Conservation (phyloP, 2,797 vertebrate genomes). For the Pantherophis vulpinus region DNA sequence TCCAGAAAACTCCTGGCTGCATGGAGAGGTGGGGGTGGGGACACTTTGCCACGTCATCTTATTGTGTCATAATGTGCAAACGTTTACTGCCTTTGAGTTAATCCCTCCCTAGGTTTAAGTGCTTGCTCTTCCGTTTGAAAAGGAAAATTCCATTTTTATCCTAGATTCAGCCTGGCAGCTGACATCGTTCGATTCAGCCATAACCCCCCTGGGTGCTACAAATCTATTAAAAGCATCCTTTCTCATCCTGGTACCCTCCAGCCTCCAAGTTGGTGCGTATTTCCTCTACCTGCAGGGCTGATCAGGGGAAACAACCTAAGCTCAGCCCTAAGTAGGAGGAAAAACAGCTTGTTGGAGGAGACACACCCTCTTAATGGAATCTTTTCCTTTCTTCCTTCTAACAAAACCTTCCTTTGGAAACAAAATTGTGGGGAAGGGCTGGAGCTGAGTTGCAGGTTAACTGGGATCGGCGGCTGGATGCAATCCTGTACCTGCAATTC, state of each 20-base stretch:
- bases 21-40: rapidly evolving
- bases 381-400: neutral
- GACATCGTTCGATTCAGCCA: neutral
- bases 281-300: neutral
- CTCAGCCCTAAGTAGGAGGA: neutral
- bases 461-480: neutral
- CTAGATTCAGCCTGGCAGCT: neutral
- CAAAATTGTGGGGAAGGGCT: neutral
- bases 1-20: neutral
- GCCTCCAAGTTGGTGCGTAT: neutral
- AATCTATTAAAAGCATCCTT: neutral
- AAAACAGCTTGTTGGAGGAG: neutral
- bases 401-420: neutral
- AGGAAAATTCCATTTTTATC: neutral
- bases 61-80: neutral
- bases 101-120: neutral
- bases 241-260: neutral
- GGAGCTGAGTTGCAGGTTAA: neutral
- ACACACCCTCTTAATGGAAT: neutral
- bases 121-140: neutral
- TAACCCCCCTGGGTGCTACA: neutral
- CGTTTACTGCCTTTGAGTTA: neutral
- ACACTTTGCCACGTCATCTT: neutral
- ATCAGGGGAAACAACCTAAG: neutral
- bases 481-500: neutral